Evolutionary conservation across 2,888 invertebrate species (phyloP).

Genomic region (Agrilus biguttatus): DNA sequence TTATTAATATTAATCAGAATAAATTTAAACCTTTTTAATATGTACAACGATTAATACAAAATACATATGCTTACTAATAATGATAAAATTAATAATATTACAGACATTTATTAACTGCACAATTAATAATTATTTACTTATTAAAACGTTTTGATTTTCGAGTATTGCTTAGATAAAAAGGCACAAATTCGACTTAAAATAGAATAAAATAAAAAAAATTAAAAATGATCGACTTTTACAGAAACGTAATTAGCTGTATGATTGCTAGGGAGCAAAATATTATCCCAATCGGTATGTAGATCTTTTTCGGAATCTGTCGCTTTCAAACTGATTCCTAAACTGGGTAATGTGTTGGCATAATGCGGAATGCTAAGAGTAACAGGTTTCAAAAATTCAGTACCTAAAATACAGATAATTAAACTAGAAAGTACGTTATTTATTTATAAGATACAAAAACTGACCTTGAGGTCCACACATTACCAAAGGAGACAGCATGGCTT

Average conservation of each 20-base stretch:
- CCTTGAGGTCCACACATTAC: slow-evolving; percentile 96
- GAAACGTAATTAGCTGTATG: slow-evolving; percentile 77
- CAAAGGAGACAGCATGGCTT: slow-evolving; percentile 84
- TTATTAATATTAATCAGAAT: too few species aligned
- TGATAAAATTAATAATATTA: too few species aligned
- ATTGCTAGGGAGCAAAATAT: slow-evolving; percentile 69
- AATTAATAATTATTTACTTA: too few species aligned
- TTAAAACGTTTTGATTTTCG: too few species aligned
- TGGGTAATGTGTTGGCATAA: slow-evolving; percentile 63
- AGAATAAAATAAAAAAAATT: slow-evolving; percentile 12
- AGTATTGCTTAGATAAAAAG: too few species aligned
- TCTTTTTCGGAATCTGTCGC: slow-evolving; percentile 73
- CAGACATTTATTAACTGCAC: too few species aligned
- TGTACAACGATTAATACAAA: too few species aligned
- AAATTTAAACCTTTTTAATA: too few species aligned
- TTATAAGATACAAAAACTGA: slow-evolving; percentile 52
- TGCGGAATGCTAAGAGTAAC: slow-evolving; percentile 86
- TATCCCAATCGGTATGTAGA: slow-evolving; percentile 73
- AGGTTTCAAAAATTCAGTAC: slow-evolving; percentile 75
- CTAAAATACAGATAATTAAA: slow-evolving; percentile 13
- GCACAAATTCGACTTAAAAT: not conserved
- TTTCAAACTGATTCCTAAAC: slow-evolving; percentile 61
- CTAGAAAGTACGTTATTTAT: too few species aligned
- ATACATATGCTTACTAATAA: too few species aligned
- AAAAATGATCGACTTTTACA: slow-evolving; percentile 86